Evolutionary conservation across 2,113 vertebrate species (phyloP), one percentile per base, ranked within the genome.

Genomic region (Chelonoidis abingdonii): DNA sequence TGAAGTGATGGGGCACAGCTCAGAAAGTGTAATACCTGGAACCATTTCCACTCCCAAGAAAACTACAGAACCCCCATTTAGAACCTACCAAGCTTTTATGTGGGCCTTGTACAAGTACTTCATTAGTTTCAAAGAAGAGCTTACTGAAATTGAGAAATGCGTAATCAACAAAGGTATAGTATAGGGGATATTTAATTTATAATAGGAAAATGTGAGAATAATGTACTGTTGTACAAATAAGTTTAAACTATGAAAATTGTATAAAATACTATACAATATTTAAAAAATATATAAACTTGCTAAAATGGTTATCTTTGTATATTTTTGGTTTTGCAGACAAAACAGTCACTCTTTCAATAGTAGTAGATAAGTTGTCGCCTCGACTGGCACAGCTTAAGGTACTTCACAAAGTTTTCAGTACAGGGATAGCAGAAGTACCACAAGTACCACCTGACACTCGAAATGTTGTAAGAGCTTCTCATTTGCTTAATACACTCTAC

Each of bases 21-120:
- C 98, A 0, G 99, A 99, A 94, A 98, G 83, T 2, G 76, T 95
- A 29, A 97, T 97, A 2, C 98, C 98, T 1, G 98, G 99, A 53
- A 93, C 97, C 57, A 93, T 95, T 91, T 97, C 98, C 4, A 82
- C 98, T 82, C 97, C 98, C 78, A 99, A 98, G 97, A 99, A 99
- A 94, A 96, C 98, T 75, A 97, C 98, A 0, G 99, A 99, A 93
- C 99, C 99, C 47, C 99, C 99, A 0, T 99, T 99, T 94, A 98
- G 99, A 96, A 99, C 99, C 5, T 99, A 99, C 96, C 99, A 99
- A 98, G 99, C 99, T 83, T 99, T 99, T 91, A 99, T 99, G 97
- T 99, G 99, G 99, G 99, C 99, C 1, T 98, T 99, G 53, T 99
- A 99, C 97, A 99, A 99, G 93, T 99, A 99, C 89, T 99, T 99